Evolutionary conservation across 2,888 invertebrate genomes (phyloP), one percentile per base, ranked within the genome.

Genomic region (Podabrus alpinus): DNA sequence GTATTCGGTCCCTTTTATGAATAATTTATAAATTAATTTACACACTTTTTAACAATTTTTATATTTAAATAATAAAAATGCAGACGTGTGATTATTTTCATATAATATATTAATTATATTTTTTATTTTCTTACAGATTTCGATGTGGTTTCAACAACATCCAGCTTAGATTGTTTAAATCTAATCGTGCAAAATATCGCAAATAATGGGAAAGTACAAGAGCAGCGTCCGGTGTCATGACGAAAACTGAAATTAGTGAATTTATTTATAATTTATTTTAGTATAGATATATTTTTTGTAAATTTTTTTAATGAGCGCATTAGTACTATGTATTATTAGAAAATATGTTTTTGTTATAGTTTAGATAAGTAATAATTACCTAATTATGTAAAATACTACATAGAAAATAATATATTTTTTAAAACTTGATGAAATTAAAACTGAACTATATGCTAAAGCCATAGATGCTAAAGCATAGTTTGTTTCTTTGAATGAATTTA

Each of bases 141-240:
- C 76, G 87, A 86, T 74, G 72, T 86, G 15, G 84, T 87, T 60
- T 83, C 85, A n/a, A 87, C 88, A 75, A 89, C 88, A 73, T 90
- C 90, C 16, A 93, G 93, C 81, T 86, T 93, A 78, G 93, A 93
- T 85, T 92, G 93, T 80, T 88, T 93, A 19, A 93, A 92, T 81
- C 87, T 93, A 72, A 93, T 93, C 79, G 93, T 93, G 21, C 92
- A 93, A 86, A 92, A 92, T 85, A 92, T 93, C 78, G 90, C 89
- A 59, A 85, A 84, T 74, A 85, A 85, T 77, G 84, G 83, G 62
- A 76, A 76, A 62, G 16, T 21, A 5, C 72, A 72, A 70, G 75
- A 75, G 25, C 66, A 67, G 13, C 66, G 59, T 9, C 24, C 60
- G 9, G 15, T 66, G 3, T 75, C 72, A 69, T 75, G 75, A 75